These are phyloP conservation scores for Sanderia malayensis DNA, from an alignment of 30 jellyfish, hydroid and myxozoan genomes.

Conservation along the genomic window DNA sequence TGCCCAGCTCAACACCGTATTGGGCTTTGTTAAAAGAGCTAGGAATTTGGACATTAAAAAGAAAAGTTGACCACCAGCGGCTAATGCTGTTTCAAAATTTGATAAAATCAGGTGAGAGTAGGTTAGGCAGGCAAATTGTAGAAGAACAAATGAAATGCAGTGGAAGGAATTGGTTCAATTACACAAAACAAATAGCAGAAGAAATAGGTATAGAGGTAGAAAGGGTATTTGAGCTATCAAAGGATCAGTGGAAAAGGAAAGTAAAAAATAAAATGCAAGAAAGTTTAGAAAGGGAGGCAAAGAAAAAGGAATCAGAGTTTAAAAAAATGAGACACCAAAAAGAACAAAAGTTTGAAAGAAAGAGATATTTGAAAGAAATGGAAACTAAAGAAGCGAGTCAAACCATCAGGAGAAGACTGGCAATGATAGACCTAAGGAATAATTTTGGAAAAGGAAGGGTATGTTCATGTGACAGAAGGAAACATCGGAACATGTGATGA, in stretches of 20 bases:
- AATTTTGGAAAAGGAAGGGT: conserved; percentile 5
- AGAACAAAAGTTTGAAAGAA: conserved; percentile 1
- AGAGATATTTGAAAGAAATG: conserved; percentile 16
- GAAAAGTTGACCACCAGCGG: background rate
- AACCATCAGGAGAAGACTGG: conserved; percentile 12
- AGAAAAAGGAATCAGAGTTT: conserved; percentile 3
- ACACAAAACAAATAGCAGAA: background rate
- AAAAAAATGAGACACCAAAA: conserved; percentile 6
- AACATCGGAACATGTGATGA: background rate
- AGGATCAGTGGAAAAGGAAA: background rate
- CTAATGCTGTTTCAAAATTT: background rate
- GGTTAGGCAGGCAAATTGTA: background rate
- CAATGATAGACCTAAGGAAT: conserved; percentile 29
- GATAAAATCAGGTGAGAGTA: background rate
- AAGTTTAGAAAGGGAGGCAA: conserved; percentile 4
- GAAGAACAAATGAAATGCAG: background rate
- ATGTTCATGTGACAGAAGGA: background rate
- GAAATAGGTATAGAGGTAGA: background rate
- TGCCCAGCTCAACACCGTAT: no score
- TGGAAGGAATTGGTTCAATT: background rate
- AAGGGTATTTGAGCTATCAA: background rate
- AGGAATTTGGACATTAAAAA: background rate
- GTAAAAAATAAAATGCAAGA: background rate
- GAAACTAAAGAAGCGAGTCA: conserved; percentile 17
- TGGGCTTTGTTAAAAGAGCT: no score